Evolutionary conservation across 2,888 invertebrate genomes (phyloP).

Genomic region (Thymelicus lineola): DNA sequence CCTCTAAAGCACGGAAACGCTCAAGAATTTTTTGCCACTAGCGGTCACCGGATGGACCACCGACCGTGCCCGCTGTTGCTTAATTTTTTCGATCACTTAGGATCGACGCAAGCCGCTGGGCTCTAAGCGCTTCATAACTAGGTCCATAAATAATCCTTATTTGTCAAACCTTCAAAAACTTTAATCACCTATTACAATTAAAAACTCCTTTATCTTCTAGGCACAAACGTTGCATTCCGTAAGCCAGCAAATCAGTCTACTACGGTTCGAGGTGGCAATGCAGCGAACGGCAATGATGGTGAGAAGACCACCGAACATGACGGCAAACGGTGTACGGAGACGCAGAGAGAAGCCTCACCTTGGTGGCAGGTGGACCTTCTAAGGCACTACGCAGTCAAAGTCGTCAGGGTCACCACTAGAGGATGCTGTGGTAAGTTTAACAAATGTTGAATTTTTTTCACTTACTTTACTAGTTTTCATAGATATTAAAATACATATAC

Average conservation of each 20-base stretch:
- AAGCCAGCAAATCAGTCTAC: constrained; percentile 97
- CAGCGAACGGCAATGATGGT: constrained; percentile 95
- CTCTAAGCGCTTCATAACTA: too few relatives aligned
- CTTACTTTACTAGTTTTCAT: background rate
- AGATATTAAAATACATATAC: background rate
- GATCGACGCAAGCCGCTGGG: too few relatives aligned
- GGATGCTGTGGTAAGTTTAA: constrained; percentile 89
- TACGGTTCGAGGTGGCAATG: constrained; percentile 92
- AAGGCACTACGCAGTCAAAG: constrained; percentile 92
- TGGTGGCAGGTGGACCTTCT: constrained; percentile 97
- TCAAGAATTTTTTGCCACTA: too few relatives aligned
- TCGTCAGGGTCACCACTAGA: constrained; percentile 93
- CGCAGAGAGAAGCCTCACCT: constrained; percentile 94
- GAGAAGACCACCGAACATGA: constrained; percentile 93
- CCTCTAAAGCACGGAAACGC: too few relatives aligned
- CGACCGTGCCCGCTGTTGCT: too few relatives aligned
- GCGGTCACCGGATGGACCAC: too few relatives aligned
- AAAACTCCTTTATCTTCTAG: constrained; percentile 66
- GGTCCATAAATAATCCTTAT: too few relatives aligned
- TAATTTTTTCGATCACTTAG: too few relatives aligned
- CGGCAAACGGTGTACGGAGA: constrained; percentile 95
- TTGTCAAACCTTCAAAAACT: too few relatives aligned
- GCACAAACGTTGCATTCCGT: constrained; percentile 93
- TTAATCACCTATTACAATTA: background rate
- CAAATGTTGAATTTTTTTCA: background rate